A percentile compares a stretch with the other conserved stretches of the same genome.
phyloP scores from a whole-genome alignment of 2,113 vertebrate species.

The Sebastes schlegelii region DNA sequence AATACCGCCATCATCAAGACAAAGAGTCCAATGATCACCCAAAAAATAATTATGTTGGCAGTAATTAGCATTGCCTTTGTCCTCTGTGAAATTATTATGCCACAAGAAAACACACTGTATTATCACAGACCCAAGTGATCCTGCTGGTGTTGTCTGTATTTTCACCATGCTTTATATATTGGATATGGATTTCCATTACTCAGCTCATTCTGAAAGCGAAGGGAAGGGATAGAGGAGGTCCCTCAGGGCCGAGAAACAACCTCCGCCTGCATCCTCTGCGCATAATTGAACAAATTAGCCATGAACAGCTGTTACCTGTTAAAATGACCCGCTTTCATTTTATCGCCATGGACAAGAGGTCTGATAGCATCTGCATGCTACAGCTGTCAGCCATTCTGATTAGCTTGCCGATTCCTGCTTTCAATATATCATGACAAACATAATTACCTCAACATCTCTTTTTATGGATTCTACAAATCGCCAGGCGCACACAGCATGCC shows the following conservation, averaged over 20 bases:
- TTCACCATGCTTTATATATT: constrained; percentile 15
- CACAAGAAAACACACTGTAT: constrained; percentile 17
- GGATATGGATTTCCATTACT: constrained; percentile 67
- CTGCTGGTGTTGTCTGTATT: constrained; percentile 17
- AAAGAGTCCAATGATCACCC: constrained; percentile 19
- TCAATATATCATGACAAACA: constrained; percentile 85
- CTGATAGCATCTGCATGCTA: constrained; percentile 84
- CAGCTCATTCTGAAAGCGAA: constrained; percentile 45
- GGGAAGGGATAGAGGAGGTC: constrained; percentile 49
- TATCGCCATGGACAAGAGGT: constrained; percentile 81
- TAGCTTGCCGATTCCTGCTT: constrained; percentile 74
- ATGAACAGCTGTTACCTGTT: constrained; percentile 86
- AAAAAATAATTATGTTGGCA: constrained; percentile 31
- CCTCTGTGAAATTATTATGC: constrained; percentile 23
- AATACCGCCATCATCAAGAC: neutral
- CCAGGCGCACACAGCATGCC: constrained; percentile 67
- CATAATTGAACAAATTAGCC: constrained; percentile 86
- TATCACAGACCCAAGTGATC: constrained; percentile 13
- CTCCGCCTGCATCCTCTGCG: constrained; percentile 75
- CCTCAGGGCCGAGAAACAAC: constrained; percentile 71
- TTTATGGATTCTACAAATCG: constrained; percentile 85
- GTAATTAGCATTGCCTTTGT: constrained; percentile 34
- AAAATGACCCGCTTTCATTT: constrained; percentile 85
- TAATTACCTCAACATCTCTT: constrained; percentile 85
- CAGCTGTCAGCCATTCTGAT: constrained; percentile 84